Conservation (phyloP, 2,797 vertebrate species). For the Etheostoma nigrum region DNA sequence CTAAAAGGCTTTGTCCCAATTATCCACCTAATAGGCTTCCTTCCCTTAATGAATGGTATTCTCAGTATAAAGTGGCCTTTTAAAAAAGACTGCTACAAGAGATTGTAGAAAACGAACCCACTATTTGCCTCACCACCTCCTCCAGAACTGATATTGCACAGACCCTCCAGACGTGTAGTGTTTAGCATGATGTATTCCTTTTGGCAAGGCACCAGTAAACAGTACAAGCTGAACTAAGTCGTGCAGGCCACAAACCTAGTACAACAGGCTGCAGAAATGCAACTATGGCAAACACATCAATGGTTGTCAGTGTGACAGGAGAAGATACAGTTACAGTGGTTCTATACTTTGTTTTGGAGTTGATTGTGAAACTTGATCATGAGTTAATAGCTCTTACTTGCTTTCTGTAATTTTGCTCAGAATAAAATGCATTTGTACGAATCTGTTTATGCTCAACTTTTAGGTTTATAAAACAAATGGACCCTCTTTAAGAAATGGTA, state of each 20-base stretch:
- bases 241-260: background rate
- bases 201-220: background rate
- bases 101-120: background rate
- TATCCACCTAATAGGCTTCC: background rate
- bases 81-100: background rate
- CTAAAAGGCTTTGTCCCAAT: constrained; percentile 19
- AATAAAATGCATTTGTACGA: background rate
- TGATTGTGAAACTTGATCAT: background rate
- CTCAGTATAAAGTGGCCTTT: background rate
- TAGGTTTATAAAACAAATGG: constrained; percentile 2
- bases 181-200: background rate
- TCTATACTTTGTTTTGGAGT: background rate
- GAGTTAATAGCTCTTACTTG: background rate
- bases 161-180: background rate
- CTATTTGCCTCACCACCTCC: background rate
- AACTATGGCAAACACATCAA: background rate
- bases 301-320: background rate
- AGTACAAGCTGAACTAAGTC: background rate
- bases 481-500: background rate
- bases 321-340: background rate
- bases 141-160: background rate
- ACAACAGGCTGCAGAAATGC: background rate
- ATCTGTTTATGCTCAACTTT: background rate
- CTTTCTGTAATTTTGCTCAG: background rate
- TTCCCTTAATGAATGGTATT: background rate